Evolutionary conservation across 1,140 invertebrate species (phyloP).

Genomic region (Cardiocondyla obscurior): DNA sequence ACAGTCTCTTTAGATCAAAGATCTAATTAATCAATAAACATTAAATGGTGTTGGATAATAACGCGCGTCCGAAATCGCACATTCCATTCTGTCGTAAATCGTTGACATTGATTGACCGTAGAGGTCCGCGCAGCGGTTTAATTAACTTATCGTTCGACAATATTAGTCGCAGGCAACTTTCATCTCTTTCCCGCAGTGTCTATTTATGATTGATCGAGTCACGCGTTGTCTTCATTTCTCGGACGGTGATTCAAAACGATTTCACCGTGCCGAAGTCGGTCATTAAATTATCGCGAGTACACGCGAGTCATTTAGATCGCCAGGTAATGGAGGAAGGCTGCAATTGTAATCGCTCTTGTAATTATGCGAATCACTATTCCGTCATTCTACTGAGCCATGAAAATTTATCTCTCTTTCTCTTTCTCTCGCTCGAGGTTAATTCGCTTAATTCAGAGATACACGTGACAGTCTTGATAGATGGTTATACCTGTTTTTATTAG

Average conservation of each 20-base stretch:
- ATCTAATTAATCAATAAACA: conserved; percentile 15
- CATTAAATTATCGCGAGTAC: not conserved
- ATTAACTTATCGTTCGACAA: conserved; percentile 5
- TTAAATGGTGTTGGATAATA: not conserved
- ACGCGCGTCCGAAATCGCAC: not conserved
- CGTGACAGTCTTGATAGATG: conserved; percentile 3
- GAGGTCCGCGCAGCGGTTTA: not conserved
- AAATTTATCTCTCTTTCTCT: not conserved
- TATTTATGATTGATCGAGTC: not conserved
- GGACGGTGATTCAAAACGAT: not conserved
- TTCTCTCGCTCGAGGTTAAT: not conserved
- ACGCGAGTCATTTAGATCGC: not conserved
- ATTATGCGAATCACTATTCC: conserved; percentile 13
- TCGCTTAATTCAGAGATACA: conserved; percentile 21
- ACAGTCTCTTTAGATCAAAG: not conserved
- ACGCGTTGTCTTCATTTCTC: not conserved
- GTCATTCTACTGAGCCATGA: not conserved
- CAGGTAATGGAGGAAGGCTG: not conserved
- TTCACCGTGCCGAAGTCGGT: not conserved
- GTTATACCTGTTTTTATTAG: not conserved
- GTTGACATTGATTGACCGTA: not conserved
- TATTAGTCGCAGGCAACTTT: not conserved
- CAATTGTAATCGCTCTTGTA: conserved; percentile 4
- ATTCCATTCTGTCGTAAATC: not conserved
- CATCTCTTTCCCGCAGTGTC: not conserved